Evolutionary conservation across 2,888 invertebrate genomes (phyloP).

Genomic region (Cryptophagus acutangulus): DNA sequence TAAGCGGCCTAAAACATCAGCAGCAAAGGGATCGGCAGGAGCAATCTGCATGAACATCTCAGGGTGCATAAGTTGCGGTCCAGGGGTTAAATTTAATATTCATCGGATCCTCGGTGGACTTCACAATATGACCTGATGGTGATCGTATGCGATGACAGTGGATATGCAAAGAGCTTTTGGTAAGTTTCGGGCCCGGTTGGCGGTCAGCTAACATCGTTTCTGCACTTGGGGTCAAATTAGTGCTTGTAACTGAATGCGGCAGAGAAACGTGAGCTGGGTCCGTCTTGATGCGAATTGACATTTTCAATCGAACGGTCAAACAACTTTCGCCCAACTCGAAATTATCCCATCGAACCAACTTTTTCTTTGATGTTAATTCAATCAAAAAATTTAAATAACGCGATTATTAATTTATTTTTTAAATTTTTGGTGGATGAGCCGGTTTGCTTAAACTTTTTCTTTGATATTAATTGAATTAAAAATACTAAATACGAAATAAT

Average conservation of each 20-base stretch:
- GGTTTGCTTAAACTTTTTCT: too few relatives aligned
- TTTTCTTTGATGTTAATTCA: too few relatives aligned
- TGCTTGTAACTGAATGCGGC: conserved; percentile 18
- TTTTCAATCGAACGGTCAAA: conserved; percentile 34
- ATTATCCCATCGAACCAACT: too few relatives aligned
- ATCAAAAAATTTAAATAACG: too few relatives aligned
- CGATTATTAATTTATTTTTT: too few relatives aligned
- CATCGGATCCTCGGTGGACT: conserved; percentile 8
- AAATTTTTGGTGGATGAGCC: too few relatives aligned
- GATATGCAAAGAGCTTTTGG: neutral
- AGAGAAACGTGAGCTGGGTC: conserved; percentile 23
- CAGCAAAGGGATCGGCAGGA: conserved; percentile 18
- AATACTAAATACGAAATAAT: too few relatives aligned
- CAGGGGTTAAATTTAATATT: conserved; percentile 17
- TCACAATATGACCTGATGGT: neutral
- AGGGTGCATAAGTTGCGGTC: conserved; percentile 14
- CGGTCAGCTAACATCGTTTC: conserved; percentile 2
- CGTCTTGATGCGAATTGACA: conserved; percentile 26
- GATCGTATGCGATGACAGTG: neutral
- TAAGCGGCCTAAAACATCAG: conserved; percentile 11
- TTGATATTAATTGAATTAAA: too few relatives aligned
- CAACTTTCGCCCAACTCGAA: too few relatives aligned
- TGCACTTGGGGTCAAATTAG: conserved; percentile 7
- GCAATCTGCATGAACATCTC: conserved; percentile 20
- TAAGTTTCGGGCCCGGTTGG: conserved; percentile 1